Base-by-base conservation (phyloP, 2,888 invertebrate species). In the Pterobdella sp. region DNA sequence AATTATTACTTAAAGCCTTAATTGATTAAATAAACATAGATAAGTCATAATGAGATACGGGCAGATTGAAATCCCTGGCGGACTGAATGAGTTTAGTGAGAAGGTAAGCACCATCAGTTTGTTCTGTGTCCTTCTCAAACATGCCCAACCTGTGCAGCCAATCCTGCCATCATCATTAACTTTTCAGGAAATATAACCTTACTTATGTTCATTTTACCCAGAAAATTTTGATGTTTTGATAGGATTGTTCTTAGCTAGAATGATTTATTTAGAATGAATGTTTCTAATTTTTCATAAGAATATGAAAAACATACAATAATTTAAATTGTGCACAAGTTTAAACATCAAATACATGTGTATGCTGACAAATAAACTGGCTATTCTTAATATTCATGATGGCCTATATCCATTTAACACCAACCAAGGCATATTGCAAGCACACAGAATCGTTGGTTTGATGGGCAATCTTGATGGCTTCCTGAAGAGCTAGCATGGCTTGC, bases 381-480 rank as follows among this genome's bases (percentile, higher is more conserved):
- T n/a, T 7, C 7, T 22, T 68, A 49, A n/a, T 67, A 36, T 35
- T 35, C 29, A 26, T 0, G 29, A 14, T 26, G 36, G 29, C 37
- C n/a, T 31, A 14, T 29, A 26, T 36, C 1, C 32, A 26, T 26
- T 1, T 31, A n/a, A 14, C 18, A 52, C 80, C 76, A 77, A 84
- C 90, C 80, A 91, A 89, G 72, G 91, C 91, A 81, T 91, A 88
- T 83, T 92, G 92, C 72, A 93, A 86, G 81, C 93, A 93, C 72
- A 90, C 87, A 79, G 90, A 89, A 82, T 94, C 94, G 75, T 89
- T 91, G 74, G 90, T 89, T 84, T 93, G 92, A 83, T 94, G 93
- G 1, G 93, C 91, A 81, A 92, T 87, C 84, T 89, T 89, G 72
- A 94, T 88, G 14, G 93, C 91, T 85, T 94, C 94, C 78, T 89